Evolutionary conservation across 2,797 vertebrate genomes (phyloP).

Genomic region (Sarcoramphus papa): DNA sequence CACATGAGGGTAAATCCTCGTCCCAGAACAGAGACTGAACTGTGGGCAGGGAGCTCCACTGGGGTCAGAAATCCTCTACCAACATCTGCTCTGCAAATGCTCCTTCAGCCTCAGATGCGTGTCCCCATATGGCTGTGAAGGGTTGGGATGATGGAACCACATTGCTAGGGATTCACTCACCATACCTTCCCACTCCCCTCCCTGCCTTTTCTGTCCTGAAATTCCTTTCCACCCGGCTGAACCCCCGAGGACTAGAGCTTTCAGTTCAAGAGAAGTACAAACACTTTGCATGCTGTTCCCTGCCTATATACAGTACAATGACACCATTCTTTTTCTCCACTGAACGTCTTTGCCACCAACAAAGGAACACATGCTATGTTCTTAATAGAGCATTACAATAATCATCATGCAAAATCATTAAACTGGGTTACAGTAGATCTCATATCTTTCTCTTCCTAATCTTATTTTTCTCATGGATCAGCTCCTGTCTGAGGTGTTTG

Average conservation of each 20-base stretch:
- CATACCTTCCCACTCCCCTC: neutral
- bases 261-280: neutral
- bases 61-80: slow-evolving; percentile 13
- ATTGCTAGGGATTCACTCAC: neutral
- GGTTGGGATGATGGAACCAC: neutral
- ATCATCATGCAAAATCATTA: neutral
- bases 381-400: neutral
- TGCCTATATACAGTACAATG: neutral
- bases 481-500: neutral
- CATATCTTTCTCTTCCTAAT: neutral
- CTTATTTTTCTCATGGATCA: neutral
- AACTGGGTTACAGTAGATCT: neutral
- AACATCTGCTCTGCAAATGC: slow-evolving; percentile 48
- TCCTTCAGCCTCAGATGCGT: neutral
- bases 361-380: neutral
- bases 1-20: neutral
- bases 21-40: slow-evolving; percentile 11
- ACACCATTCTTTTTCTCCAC: neutral
- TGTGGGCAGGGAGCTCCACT: neutral
- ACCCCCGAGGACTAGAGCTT: neutral
- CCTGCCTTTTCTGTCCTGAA: neutral
- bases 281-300: neutral
- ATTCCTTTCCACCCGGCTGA: slow-evolving; percentile 5
- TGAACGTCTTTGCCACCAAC: neutral
- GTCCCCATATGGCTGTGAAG: neutral